Base-by-base conservation (phyloP, 2,888 invertebrate species). In the Sclerodermus sp. region DNA sequence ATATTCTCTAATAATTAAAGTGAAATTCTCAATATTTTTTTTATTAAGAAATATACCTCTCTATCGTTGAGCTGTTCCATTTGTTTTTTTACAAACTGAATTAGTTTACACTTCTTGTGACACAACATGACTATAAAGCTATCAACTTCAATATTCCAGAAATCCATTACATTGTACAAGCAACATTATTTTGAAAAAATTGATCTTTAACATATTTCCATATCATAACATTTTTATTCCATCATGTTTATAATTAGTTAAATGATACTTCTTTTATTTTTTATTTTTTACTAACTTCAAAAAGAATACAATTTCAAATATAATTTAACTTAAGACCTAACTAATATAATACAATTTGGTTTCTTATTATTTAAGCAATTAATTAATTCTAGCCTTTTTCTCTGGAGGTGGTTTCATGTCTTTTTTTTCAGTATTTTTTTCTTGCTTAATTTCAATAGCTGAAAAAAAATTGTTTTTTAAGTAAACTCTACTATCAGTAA, bases 391-490 rank as follows among this genome's bases (percentile, higher is more conserved):
- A 4, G 87, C 85, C 74, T 92, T 92, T 70, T 91, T 92, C 71
- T 93, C 93, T 42, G 92, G 91, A 6, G 93, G 93, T 45, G 93
- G 92, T 79, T 91, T 92, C 87, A 91, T 91, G 59, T 83, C 82
- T 57, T 82, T 82, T 57, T 81, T 84, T 68, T 91, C 91, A 59
- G 83, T 82, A 70, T 88, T 89, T 18, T 83, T 80, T 70, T 90
- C 89, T 52, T 85, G 84, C 70, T 87, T 89, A 17, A 84, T 80
- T 53, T 88, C 87, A 34, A 78, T 75, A 51, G 74, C 71, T 78
- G 63, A 29, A 70, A 58, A 16, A 40, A 10, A 38, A 32, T 36
- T 31, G 9, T 6, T 15, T 47, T 15, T 1, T 14, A 32, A 13
- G 6, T 37, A 34, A 41, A n/a, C 32, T 8, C 15, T 30, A 9